Evolutionary conservation across 2,888 invertebrate genomes (phyloP).

Genomic region (Myopa tessellatipennis): DNA sequence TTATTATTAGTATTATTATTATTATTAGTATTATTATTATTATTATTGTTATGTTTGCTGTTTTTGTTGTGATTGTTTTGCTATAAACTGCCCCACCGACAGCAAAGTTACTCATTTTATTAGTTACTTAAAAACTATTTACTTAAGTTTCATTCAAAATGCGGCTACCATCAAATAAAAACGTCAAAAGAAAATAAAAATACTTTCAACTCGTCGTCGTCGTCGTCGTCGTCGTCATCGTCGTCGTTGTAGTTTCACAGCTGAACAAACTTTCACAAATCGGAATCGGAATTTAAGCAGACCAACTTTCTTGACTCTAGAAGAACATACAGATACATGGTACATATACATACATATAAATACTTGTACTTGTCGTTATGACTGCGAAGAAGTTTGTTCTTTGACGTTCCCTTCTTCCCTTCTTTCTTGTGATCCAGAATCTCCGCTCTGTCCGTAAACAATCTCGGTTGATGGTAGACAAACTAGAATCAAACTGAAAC

Average conservation of each 20-base stretch:
- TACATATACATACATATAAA: conserved; percentile 1
- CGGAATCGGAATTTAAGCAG: not conserved
- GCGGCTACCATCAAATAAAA: too few species aligned
- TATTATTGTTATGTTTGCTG: too few species aligned
- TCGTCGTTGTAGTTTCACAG: not conserved
- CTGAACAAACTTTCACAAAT: conserved; percentile 30
- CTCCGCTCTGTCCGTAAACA: not conserved
- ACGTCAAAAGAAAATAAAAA: not conserved
- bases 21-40: too few species aligned
- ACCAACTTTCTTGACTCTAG: not conserved
- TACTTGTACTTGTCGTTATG: not conserved
- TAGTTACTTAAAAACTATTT: too few species aligned
- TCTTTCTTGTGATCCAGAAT: not conserved
- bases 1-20: too few species aligned
- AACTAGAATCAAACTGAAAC: too few species aligned
- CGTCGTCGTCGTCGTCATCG: not conserved
- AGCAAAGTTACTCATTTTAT: too few species aligned
- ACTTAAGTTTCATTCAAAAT: too few species aligned
- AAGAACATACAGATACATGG: conserved; percentile 13
- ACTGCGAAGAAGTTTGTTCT: conserved; percentile 9
- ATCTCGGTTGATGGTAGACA: too few species aligned
- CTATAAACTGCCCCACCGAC: not conserved
- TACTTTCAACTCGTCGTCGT: not conserved
- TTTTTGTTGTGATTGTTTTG: too few species aligned
- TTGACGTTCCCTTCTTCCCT: not conserved